Conservation (phyloP, 2,888 invertebrate species). For the Scaptomyza parva region DNA sequence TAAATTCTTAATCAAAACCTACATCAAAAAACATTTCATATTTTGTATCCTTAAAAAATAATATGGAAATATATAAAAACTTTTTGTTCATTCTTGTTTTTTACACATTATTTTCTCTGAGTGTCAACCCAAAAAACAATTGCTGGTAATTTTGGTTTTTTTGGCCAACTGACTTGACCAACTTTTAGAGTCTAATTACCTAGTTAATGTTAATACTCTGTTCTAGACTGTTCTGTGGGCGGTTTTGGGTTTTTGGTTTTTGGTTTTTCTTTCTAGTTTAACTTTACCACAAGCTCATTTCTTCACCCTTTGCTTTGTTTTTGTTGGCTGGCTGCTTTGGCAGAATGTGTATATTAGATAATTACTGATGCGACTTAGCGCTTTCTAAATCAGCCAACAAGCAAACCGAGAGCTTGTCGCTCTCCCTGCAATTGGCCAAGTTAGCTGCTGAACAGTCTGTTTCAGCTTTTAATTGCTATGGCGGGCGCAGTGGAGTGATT, state of each 20-base stretch:
- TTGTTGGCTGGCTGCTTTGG: background rate
- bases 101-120: background rate
- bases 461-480: slow-evolving; percentile 59
- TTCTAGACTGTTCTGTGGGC: slow-evolving; percentile 41
- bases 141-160: slow-evolving; percentile 13
- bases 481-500: slow-evolving; percentile 6
- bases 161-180: slow-evolving; percentile 14
- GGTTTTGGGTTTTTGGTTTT: slow-evolving; percentile 2
- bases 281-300: slow-evolving; percentile 3
- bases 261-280: background rate
- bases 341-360: slow-evolving; percentile 53
- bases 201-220: slow-evolving; percentile 31
- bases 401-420: background rate
- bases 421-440: slow-evolving; percentile 32
- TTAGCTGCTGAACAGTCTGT: slow-evolving; percentile 50
- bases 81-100: too few relatives aligned
- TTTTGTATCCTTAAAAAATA: too few relatives aligned
- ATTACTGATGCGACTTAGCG: slow-evolving; percentile 56
- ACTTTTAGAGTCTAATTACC: slow-evolving; percentile 44
- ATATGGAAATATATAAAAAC: too few relatives aligned
- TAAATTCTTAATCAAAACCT: too few relatives aligned
- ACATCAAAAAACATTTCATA: too few relatives aligned
- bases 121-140: background rate
- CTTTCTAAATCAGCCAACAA: slow-evolving; percentile 58
- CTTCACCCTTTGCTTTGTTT: too few relatives aligned